Evolutionary conservation across 2,113 vertebrate species (phyloP).

Genomic region (Uria lomvia): DNA sequence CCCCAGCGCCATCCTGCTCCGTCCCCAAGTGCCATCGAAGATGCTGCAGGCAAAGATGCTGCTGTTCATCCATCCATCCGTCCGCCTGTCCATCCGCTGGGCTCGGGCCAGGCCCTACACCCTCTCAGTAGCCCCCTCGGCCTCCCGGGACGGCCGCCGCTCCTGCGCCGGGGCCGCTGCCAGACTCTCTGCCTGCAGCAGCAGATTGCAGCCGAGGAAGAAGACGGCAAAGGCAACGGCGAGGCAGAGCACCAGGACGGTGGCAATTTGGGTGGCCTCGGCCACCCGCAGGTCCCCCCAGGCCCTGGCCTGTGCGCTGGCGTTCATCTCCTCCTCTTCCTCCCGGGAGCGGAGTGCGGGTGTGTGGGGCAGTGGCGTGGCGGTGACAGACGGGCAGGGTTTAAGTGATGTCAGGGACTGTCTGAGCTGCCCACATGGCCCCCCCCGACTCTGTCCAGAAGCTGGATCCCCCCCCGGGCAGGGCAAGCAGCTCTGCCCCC

Average conservation of each 20-base stretch:
- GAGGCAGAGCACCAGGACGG: constrained; percentile 90
- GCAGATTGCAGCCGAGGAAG: constrained; percentile 88
- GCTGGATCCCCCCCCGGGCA: not conserved
- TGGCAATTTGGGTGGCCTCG: constrained; percentile 79
- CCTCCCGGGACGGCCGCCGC: constrained; percentile 75
- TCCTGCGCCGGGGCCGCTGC: constrained; percentile 80
- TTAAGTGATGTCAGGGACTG: constrained; percentile 41
- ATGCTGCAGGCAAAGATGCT: not conserved
- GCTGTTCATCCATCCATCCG: not conserved
- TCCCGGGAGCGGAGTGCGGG: not conserved
- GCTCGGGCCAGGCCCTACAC: constrained; percentile 2
- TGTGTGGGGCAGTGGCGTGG: not conserved
- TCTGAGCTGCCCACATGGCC: not conserved
- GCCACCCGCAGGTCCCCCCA: not conserved
- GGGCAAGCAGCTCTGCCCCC: not conserved
- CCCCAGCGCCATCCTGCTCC: not conserved
- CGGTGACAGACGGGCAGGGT: not conserved
- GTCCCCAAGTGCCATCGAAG: not conserved
- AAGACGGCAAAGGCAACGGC: constrained; percentile 88
- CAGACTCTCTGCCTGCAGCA: constrained; percentile 90
- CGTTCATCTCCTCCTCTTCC: not conserved
- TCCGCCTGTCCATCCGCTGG: rapidly evolving
- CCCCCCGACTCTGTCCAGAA: not conserved
- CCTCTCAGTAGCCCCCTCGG: constrained; percentile 74
- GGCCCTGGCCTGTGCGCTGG: rapidly evolving